Percentiles rank a stretch among this genome's conserved stretches.
Conservation (phyloP, 2,888 invertebrate genomes). For the Amblyjoppa proteus region DNA sequence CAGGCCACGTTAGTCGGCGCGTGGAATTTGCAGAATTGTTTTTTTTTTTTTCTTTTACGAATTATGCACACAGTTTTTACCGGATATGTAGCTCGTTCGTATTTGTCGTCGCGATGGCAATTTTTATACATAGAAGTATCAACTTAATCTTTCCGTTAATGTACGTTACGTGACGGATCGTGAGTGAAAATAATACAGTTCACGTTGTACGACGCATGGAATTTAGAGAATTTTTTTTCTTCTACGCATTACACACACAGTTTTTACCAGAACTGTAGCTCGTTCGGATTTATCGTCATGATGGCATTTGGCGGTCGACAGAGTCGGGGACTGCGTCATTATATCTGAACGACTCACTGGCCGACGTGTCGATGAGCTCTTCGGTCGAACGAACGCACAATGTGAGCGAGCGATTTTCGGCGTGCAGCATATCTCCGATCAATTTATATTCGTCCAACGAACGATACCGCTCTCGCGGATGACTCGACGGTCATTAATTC, state of each 20-base stretch:
- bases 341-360: constrained; percentile 73
- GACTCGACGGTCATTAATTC: background rate
- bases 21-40: no score
- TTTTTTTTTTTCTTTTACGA: background rate
- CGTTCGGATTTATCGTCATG: constrained; percentile 80
- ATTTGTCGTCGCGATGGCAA: constrained; percentile 79
- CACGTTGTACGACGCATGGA: no score
- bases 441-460: constrained; percentile 11
- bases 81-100: constrained; percentile 78
- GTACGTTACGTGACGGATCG: no score
- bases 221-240: background rate
- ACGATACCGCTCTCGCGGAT: background rate
- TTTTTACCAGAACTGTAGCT: constrained; percentile 78
- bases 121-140: constrained; percentile 44
- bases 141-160: no score
- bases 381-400: constrained; percentile 42
- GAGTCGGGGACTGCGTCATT: constrained; percentile 83
- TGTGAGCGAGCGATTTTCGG: constrained; percentile 6
- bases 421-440: constrained; percentile 28
- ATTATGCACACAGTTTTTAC: constrained; percentile 70
- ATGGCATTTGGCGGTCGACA: constrained; percentile 78
- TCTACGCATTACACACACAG: background rate
- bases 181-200: no score
- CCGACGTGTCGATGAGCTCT: constrained; percentile 43
- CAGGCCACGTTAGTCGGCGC: no score